phyloP scores from a whole-genome alignment of 2,888 invertebrate genomes.

The Trichogramma evanescens region DNA sequence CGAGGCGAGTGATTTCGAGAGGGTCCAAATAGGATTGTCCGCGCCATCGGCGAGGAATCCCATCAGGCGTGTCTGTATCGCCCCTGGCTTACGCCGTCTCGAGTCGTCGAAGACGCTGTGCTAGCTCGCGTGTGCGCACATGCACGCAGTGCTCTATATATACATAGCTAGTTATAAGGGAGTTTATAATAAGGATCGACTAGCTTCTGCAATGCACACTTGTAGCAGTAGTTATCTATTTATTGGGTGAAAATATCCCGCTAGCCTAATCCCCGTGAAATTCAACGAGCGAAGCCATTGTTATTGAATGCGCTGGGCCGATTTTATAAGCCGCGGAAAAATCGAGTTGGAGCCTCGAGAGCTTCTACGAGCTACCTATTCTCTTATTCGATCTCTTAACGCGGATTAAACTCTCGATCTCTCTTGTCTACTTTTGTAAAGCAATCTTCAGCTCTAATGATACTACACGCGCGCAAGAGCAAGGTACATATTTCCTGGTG shows the following conservation, averaged over 20 bases:
- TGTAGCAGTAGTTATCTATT: constrained; percentile 38
- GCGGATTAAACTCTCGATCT: too few relatives aligned
- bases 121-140: constrained; percentile 20
- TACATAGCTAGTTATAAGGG: constrained; percentile 37
- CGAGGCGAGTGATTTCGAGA: constrained; percentile 38
- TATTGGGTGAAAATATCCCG: constrained; percentile 49
- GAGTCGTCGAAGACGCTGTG: constrained; percentile 14
- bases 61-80: constrained; percentile 43
- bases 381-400: too few relatives aligned
- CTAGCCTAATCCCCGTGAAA: constrained; percentile 47
- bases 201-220: constrained; percentile 37
- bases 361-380: not conserved
- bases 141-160: not conserved
- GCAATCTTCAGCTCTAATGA: too few relatives aligned
- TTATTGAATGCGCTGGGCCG: not conserved
- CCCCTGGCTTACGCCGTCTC: constrained; percentile 31
- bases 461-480: too few relatives aligned
- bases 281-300: constrained; percentile 25
- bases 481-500: too few relatives aligned
- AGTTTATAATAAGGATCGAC: constrained; percentile 48
- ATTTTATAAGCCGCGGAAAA: not conserved
- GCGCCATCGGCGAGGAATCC: constrained; percentile 48
- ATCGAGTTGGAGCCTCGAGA: not conserved
- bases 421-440: too few relatives aligned
- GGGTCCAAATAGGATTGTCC: constrained; percentile 47